Conservation (phyloP, 2,797 vertebrate species). For the Diplodus sargus region DNA sequence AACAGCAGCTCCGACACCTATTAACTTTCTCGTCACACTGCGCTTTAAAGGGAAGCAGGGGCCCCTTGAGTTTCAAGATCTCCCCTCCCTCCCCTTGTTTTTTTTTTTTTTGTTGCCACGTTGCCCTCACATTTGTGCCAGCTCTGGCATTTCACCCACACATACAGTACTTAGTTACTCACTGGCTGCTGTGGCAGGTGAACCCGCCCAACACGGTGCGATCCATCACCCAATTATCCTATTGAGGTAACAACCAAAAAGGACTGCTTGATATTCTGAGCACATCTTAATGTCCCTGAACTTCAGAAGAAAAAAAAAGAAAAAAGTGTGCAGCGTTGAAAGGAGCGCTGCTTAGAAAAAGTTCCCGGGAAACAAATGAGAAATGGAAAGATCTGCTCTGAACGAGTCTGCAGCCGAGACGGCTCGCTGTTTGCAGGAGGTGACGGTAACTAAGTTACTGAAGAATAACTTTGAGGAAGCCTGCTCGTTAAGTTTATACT, state of each 20-base stretch:
- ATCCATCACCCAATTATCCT: constrained; percentile 74
- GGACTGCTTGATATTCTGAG: constrained; percentile 86
- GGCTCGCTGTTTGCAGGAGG: constrained; percentile 11
- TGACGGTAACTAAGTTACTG: not conserved
- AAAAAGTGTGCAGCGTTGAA: constrained; percentile 74
- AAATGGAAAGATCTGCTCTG: constrained; percentile 66
- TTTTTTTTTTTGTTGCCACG: constrained; percentile 73
- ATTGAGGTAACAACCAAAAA: constrained; percentile 68
- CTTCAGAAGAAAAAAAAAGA: constrained; percentile 56
- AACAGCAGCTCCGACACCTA: constrained; percentile 75
- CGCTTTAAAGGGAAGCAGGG: constrained; percentile 68
- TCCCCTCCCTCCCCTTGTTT: constrained; percentile 12
- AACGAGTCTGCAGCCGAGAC: constrained; percentile 15
- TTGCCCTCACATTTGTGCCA: constrained; percentile 67
- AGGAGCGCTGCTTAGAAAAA: constrained; percentile 66
- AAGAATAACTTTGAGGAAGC: not conserved
- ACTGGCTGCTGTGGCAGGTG: constrained; percentile 59
- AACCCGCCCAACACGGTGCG: constrained; percentile 37
- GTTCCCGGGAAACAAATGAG: constrained; percentile 67
- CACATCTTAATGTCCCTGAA: constrained; percentile 85
- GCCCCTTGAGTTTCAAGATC: constrained; percentile 75
- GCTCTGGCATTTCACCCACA: constrained; percentile 72
- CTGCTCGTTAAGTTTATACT: not conserved
- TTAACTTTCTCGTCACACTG: constrained; percentile 80
- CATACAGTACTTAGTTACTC: constrained; percentile 55